These are phyloP conservation scores for Rhynchophorus ferrugineus DNA, from an alignment of 1,140 invertebrate species.

Conservation along the genomic window DNA sequence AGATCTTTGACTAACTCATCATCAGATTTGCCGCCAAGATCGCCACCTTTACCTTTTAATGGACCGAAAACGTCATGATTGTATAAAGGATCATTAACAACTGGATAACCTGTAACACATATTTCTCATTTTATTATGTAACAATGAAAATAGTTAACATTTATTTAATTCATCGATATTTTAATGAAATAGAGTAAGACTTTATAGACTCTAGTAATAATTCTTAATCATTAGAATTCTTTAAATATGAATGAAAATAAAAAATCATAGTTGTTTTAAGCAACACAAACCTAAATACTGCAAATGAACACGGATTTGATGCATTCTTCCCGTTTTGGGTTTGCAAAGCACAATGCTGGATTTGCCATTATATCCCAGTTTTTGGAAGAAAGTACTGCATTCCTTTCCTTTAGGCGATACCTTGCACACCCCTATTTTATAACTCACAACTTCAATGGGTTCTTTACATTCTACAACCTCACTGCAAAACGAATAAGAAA, in stretches of 20 bases:
- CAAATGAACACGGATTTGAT: slow-evolving; percentile 97
- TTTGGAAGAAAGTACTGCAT: slow-evolving; percentile 82
- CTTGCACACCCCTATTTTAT: slow-evolving; percentile 92
- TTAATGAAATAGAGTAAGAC: too few relatives aligned
- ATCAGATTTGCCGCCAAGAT: slow-evolving; percentile 83
- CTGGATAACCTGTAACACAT: slow-evolving; percentile 73
- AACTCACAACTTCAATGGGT: slow-evolving; percentile 88
- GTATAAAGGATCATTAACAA: slow-evolving; percentile 94
- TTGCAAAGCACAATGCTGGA: slow-evolving; percentile 89
- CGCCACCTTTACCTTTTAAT: slow-evolving; percentile 83
- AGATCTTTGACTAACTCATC: slow-evolving; percentile 85
- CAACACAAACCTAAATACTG: slow-evolving; percentile 78
- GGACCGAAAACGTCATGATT: slow-evolving; percentile 88
- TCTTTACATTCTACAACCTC: slow-evolving; percentile 77
- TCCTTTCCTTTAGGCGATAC: slow-evolving; percentile 85
- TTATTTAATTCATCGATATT: too few relatives aligned
- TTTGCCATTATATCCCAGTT: slow-evolving; percentile 76
- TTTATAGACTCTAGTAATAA: too few relatives aligned
- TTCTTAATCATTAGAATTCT: too few relatives aligned
- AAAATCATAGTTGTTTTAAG: too few relatives aligned
- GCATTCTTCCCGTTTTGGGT: slow-evolving; percentile 93
- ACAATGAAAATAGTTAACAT: too few relatives aligned
- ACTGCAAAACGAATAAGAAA: slow-evolving; percentile 50
- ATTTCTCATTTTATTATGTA: slow-evolving; percentile 1
- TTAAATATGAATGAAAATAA: too few relatives aligned